Percentiles rank a stretch among this genome's conserved stretches.
These are phyloP conservation scores for Piezodorus guildinii DNA, from an alignment of 1,140 invertebrate species.

Conservation along the genomic window DNA sequence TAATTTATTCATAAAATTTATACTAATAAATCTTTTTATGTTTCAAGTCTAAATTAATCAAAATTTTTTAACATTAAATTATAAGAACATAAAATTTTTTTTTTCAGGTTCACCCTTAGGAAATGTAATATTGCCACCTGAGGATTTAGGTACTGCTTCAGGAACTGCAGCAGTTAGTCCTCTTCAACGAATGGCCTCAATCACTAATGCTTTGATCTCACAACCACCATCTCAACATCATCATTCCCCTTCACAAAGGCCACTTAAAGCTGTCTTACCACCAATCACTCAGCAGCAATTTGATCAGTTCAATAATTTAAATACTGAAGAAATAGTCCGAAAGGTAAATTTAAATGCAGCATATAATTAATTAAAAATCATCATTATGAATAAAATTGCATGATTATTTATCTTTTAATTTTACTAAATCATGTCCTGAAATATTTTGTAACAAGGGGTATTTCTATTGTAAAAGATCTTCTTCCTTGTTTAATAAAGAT, in stretches of 20 bases:
- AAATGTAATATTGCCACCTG: slow-evolving; percentile 70
- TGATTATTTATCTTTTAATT: no score
- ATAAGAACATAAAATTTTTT: no score
- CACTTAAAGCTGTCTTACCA: slow-evolving; percentile 87
- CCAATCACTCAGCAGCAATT: slow-evolving; percentile 99
- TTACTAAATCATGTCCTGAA: no score
- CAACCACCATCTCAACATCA: slow-evolving; percentile 76
- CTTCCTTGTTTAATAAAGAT: background rate
- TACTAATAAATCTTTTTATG: no score
- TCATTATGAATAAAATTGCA: background rate
- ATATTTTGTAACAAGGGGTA: background rate
- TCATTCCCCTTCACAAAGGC: slow-evolving; percentile 67
- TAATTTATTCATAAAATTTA: no score
- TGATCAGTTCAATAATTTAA: slow-evolving; percentile 94
- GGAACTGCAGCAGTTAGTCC: slow-evolving; percentile 70
- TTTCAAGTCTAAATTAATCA: no score
- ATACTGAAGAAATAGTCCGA: slow-evolving; percentile 96
- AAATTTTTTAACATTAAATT: no score
- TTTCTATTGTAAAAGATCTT: background rate
- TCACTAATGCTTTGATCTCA: slow-evolving; percentile 90
- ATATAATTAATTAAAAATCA: background rate
- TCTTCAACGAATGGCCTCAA: slow-evolving; percentile 91
- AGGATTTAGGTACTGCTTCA: slow-evolving; percentile 46
- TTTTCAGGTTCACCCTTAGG: slow-evolving; percentile 55
- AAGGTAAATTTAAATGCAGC: slow-evolving; percentile 44